A percentile compares a stretch with the other conserved stretches of the same genome.
phyloP scores from a whole-genome alignment of 2,888 invertebrate species.

The Hypomecis punctinalis region DNA sequence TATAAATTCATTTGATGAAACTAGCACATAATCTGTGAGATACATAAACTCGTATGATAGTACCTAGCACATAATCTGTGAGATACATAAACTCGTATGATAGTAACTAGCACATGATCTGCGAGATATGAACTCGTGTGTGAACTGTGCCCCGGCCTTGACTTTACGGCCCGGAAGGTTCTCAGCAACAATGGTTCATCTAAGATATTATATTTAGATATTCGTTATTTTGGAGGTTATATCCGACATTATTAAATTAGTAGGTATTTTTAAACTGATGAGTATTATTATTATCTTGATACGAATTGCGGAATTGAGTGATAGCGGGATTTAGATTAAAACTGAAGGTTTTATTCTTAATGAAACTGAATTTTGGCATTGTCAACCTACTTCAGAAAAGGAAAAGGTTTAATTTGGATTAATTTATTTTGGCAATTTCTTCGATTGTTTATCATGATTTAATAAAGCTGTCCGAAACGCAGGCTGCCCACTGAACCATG shows the following conservation, averaged over 20 bases:
- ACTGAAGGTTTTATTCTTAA: too few relatives aligned
- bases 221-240: slow-evolving; percentile 4
- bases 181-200: slow-evolving; percentile 13
- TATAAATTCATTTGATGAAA: too few relatives aligned
- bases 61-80: not conserved
- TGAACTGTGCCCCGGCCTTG: slow-evolving; percentile 9
- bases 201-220: slow-evolving; percentile 4
- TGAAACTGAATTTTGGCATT: too few relatives aligned
- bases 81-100: not conserved
- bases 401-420: too few relatives aligned
- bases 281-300: too few relatives aligned
- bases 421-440: too few relatives aligned
- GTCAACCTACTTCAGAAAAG: too few relatives aligned
- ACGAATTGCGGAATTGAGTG: too few relatives aligned
- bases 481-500: too few relatives aligned
- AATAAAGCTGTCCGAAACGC: too few relatives aligned
- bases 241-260: slow-evolving; percentile 5
- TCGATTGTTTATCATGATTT: too few relatives aligned
- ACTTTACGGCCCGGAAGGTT: slow-evolving; percentile 15
- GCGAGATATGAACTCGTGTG: not conserved
- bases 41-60: not conserved
- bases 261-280: not conserved
- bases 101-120: not conserved
- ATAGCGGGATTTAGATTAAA: too few relatives aligned
- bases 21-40: not conserved